Conservation (phyloP, 2,113 vertebrate genomes). For the Melanotaenia duboulayi region DNA sequence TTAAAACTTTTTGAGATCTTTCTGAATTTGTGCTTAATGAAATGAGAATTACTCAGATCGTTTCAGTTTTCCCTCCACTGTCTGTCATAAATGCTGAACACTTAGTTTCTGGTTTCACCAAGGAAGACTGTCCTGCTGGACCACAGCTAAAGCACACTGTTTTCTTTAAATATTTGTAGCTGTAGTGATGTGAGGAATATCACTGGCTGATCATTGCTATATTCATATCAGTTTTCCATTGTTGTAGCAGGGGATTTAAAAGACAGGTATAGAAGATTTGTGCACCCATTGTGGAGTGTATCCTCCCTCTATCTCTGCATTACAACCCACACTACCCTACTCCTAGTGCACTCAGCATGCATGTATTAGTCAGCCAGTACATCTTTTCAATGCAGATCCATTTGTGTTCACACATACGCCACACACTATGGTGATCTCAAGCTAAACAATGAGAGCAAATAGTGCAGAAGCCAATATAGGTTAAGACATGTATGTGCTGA, state of each 20-base stretch:
- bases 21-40: neutral
- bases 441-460: constrained; percentile 44
- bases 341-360: constrained; percentile 55
- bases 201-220: neutral
- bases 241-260: neutral
- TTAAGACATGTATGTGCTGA: constrained; percentile 54
- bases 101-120: neutral
- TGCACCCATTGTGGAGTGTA: constrained; percentile 12
- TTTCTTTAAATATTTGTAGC: neutral
- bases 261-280: too few relatives aligned
- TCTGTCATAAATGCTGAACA: neutral
- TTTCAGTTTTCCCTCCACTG: too few relatives aligned
- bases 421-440: constrained; percentile 13
- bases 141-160: neutral
- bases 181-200: too few relatives aligned
- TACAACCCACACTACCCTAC: constrained; percentile 66
- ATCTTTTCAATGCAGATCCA: constrained; percentile 46
- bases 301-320: constrained; percentile 53
- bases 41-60: too few relatives aligned
- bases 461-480: constrained; percentile 40
- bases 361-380: constrained; percentile 65
- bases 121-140: neutral
- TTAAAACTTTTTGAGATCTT: neutral
- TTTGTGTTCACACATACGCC: constrained; percentile 23
- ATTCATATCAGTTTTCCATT: neutral